Evolutionary conservation across 2,797 vertebrate species (phyloP).

Genomic region (Schizopygopsis pylzovi): DNA sequence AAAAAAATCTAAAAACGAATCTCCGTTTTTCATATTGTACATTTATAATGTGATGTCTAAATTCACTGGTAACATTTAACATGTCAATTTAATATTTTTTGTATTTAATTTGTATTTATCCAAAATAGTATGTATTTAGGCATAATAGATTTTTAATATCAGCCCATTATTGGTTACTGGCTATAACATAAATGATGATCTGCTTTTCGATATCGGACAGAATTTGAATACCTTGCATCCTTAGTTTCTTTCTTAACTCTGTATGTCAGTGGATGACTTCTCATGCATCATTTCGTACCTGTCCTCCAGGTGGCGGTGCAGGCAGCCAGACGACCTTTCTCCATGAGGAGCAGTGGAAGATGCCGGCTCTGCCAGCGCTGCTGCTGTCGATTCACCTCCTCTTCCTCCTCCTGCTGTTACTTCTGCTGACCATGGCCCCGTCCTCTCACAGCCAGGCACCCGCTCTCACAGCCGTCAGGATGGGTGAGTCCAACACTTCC

Average conservation of each 20-base stretch:
- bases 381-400: constrained; percentile 90
- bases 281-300: neutral
- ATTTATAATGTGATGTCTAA: neutral
- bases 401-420: constrained; percentile 71
- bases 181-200: neutral
- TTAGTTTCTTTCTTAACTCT: neutral
- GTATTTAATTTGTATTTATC: neutral
- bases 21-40: neutral
- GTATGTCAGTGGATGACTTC: neutral
- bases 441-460: constrained; percentile 76
- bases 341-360: constrained; percentile 98
- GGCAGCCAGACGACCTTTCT: constrained; percentile 90
- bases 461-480: constrained; percentile 85
- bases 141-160: neutral
- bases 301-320: constrained; percentile 82
- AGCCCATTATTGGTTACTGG: neutral
- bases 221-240: neutral
- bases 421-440: constrained; percentile 79
- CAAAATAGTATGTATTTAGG: neutral
- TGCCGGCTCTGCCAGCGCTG: constrained; percentile 93
- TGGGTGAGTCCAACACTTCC: constrained; percentile 79
- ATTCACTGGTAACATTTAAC: neutral
- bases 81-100: neutral
- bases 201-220: neutral
- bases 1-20: neutral